Percentiles rank a stretch among this genome's conserved stretches.
These are phyloP conservation scores for Acipenser oxyrinchus DNA, from an alignment of 2,797 vertebrate genomes.

Conservation along the genomic window DNA sequence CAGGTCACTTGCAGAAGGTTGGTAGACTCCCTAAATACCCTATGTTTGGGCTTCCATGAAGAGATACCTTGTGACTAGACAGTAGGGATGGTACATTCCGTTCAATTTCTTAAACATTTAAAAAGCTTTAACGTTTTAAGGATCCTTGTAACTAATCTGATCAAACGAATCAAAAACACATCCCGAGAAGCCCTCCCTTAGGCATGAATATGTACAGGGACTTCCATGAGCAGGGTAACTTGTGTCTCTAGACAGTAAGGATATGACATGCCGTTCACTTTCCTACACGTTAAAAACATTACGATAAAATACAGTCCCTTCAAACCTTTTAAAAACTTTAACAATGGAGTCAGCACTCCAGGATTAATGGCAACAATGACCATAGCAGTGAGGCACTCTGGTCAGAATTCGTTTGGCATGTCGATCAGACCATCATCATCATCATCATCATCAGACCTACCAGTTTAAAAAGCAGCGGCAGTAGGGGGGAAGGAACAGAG, in stretches of 20 bases:
- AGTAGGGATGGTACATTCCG: conserved; percentile 20
- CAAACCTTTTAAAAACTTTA: too few relatives aligned
- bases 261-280: too few relatives aligned
- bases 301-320: too few relatives aligned
- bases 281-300: too few relatives aligned
- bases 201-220: too few relatives aligned
- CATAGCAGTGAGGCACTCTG: neutral
- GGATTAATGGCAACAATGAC: neutral
- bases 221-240: too few relatives aligned
- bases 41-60: conserved; percentile 21
- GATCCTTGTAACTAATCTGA: neutral
- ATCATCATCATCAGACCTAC: conserved; percentile 6
- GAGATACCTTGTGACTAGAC: conserved; percentile 33
- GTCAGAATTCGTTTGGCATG: too few relatives aligned
- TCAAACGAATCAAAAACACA: conserved; percentile 1
- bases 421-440: neutral
- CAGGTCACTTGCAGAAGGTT: conserved; percentile 21
- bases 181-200: too few relatives aligned
- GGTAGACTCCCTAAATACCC: too few relatives aligned
- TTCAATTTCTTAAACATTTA: conserved; percentile 17
- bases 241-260: too few relatives aligned
- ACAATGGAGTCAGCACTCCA: too few relatives aligned
- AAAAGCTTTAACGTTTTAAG: conserved; percentile 36
- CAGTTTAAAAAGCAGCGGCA: conserved; percentile 20
- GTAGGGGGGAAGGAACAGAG: conserved; percentile 17